Percentiles rank a stretch among this genome's conserved stretches.
Evolutionary conservation across 2,888 invertebrate species (phyloP).

Genomic region (Petrophora chlorosata): DNA sequence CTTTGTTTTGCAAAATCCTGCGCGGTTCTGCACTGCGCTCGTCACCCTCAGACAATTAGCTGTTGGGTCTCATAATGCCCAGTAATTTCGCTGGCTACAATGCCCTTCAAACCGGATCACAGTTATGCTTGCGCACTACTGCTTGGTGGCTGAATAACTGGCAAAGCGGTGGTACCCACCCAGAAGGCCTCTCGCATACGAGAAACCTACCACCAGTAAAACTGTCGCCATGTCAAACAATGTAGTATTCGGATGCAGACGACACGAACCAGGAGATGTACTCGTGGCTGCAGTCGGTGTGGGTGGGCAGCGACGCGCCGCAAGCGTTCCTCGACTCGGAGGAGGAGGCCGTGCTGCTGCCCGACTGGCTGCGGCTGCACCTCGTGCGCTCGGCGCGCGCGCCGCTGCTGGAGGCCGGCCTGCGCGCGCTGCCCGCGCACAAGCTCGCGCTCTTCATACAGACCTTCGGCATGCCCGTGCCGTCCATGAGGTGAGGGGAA

Average conservation of each 20-base stretch:
- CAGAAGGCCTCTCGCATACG: too few relatives aligned
- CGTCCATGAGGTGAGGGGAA: conserved; percentile 88
- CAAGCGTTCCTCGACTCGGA: conserved; percentile 88
- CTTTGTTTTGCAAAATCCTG: too few relatives aligned
- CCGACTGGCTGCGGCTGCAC: conserved; percentile 96
- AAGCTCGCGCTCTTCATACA: conserved; percentile 97
- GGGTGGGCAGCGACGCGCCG: conserved; percentile 92
- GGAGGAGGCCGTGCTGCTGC: conserved; percentile 92
- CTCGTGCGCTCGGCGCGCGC: conserved; percentile 94
- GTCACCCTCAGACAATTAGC: too few relatives aligned
- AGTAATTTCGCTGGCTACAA: too few relatives aligned
- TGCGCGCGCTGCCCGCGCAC: conserved; percentile 92
- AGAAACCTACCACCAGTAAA: too few relatives aligned
- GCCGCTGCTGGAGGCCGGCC: conserved; percentile 92
- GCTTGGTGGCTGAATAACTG: too few relatives aligned
- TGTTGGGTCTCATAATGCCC: too few relatives aligned
- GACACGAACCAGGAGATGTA: conserved; percentile 86
- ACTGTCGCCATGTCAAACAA: background rate
- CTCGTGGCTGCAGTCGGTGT: conserved; percentile 83
- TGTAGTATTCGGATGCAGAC: conserved; percentile 41
- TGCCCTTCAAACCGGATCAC: too few relatives aligned
- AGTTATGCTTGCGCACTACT: too few relatives aligned
- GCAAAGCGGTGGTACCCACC: too few relatives aligned
- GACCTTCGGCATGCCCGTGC: conserved; percentile 96
- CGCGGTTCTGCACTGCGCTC: too few relatives aligned